Evolutionary conservation across 2,888 invertebrate species (phyloP), one percentile per base, ranked within the genome.

Genomic region (Brachyptera putata): DNA sequence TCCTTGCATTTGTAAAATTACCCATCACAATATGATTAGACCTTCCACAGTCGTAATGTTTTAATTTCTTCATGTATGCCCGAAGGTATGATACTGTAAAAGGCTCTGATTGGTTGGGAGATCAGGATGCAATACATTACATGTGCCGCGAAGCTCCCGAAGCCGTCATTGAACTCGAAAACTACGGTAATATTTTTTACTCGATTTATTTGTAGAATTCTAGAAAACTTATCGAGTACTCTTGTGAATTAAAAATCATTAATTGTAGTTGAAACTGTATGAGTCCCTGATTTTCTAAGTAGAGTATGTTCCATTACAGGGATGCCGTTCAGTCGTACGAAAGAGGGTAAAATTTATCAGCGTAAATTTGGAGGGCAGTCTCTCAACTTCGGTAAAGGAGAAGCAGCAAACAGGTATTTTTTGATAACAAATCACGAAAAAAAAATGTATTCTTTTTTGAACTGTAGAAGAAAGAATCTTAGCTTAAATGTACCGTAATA

Each of bases 21-120:
- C n/a, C n/a, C n/a, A n/a, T n/a, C n/a, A n/a, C n/a, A n/a, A n/a
- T n/a, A n/a, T n/a, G n/a, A n/a, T n/a, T n/a, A n/a, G n/a, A n/a
- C n/a, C n/a, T n/a, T n/a, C n/a, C n/a, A n/a, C n/a, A n/a, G n/a
- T n/a, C n/a, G n/a, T n/a, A n/a, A n/a, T n/a, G n/a, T n/a, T n/a
- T n/a, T 30, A 30, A 30, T 14, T 9, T 9, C 14, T 39, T 39
- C 14, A n/a, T 39, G 14, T 34, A 5, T 9, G 34, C 34, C 11
- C 11, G 34, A 5, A 70, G 70, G 70, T 76, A 81, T 66, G 87
- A 87, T 70, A 87, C 87, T 1, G 86, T 87, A 46, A 87, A 86
- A 73, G 88, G 89, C 18, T 87, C 87, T 26, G 89, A 89, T 74
- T 87, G 87, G 87, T 75, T 87, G 4, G 87, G 86, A 46, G 87